Base-by-base conservation (phyloP, 2,888 invertebrate genomes). In the Drosophila trichaetosa region DNA sequence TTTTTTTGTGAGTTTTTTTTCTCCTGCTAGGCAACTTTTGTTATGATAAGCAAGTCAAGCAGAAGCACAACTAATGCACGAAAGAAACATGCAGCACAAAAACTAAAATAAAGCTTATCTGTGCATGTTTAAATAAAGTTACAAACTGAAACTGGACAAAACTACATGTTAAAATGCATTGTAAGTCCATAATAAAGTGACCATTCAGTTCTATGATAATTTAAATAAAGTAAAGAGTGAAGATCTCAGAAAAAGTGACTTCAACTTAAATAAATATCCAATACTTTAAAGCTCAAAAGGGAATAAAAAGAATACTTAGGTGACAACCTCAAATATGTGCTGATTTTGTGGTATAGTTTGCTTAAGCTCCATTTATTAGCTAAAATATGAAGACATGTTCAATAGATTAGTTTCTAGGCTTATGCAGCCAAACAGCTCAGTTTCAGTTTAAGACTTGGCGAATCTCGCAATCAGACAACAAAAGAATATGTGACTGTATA, bases 11-110 rank as follows among this genome's bases (percentile, higher is more conserved):
- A 4, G 31, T 18, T 57, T 51, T 29, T 40, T 52, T 49, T 42
- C 16, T 46, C 8, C 31, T 58, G 42, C 59, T 53, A 59, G 57
- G 69, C 72, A 85, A 89, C 88, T 89, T 82, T 85, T 82, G 85
- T 85, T 82, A 72, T 76, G 88, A 85, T 89, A 89, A 87, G 83
- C 88, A 89, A 89, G 75, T 89, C 88, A 76, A 87, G 78, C 80
- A 87, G 78, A 87, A 89, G 72, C 72, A 40, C n/a, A 57, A 57
- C 40, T 57, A 40, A 40, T 60, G 70, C 71, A 57, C 63, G 34
- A n/a, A n/a, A 29, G 40, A 31, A 21, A 21, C 6, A 21, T 16
- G 27, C 4, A n/a, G 10, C 38, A 29, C 21, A 42, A 31, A 52
- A 62, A 42, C 36, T 60, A 49, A 66, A 60, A 38, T 56, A 21